These are phyloP conservation scores for Cardiocondyla obscurior DNA, from an alignment of 1,140 invertebrate species.

Conservation along the genomic window DNA sequence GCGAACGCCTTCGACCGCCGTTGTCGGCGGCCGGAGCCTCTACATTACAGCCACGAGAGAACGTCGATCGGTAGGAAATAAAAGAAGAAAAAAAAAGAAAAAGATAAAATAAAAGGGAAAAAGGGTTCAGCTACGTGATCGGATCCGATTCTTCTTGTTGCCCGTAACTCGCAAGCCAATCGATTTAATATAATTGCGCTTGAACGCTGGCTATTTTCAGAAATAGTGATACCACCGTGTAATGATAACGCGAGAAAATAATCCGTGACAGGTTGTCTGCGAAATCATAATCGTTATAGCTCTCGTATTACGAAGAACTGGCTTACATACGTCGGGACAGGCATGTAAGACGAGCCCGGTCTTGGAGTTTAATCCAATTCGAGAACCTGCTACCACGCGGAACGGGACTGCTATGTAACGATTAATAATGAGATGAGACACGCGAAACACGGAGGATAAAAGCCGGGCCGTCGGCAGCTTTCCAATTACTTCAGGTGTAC, in stretches of 20 bases:
- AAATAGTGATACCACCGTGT: background rate
- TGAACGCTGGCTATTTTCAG: conserved; percentile 4
- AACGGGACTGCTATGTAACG: background rate
- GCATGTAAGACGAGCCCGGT: background rate
- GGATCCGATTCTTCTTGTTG: conserved; percentile 5
- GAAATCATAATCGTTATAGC: background rate
- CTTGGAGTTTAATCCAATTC: conserved; percentile 13
- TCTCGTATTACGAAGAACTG: background rate
- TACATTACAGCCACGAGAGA: background rate
- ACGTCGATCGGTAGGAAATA: background rate
- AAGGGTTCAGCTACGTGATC: conserved; percentile 26
- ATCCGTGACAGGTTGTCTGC: conserved; percentile 19
- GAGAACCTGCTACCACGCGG: background rate
- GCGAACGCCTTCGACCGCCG: background rate
- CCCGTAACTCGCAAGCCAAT: conserved; percentile 11
- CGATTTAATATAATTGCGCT: conserved; percentile 38
- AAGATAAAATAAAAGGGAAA: background rate
- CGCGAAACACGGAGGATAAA: background rate
- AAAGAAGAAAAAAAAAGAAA: too few relatives aligned
- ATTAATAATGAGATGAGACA: conserved; percentile 27
- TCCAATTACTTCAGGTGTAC: background rate
- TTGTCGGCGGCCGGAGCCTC: background rate
- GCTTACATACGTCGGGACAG: background rate
- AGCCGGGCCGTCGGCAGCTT: background rate
- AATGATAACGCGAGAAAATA: conserved; percentile 33